Conservation (phyloP, 1,140 invertebrate genomes). For the Brachionus koreanus region DNA sequence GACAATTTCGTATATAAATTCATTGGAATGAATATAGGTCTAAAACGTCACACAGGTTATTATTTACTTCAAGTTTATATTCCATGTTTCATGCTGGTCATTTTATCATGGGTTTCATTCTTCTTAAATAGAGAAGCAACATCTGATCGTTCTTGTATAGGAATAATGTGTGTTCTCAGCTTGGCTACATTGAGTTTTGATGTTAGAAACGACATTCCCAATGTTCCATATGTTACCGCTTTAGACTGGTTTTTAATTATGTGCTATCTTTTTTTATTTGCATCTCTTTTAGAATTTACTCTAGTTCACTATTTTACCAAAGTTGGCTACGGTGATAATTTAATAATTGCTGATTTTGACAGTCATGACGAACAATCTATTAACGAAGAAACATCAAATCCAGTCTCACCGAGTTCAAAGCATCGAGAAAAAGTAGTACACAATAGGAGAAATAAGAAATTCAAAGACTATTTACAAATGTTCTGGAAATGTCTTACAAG, state of each 20-base stretch:
- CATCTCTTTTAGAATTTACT: conserved; percentile 68
- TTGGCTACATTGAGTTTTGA: conserved; percentile 63
- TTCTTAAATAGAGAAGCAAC: conserved; percentile 86
- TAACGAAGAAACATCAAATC: not conserved
- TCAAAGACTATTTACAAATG: not conserved
- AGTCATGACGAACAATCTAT: not conserved
- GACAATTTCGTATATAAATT: conserved; percentile 47
- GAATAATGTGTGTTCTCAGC: conserved; percentile 54
- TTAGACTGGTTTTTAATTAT: conserved; percentile 81
- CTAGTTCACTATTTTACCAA: conserved; percentile 85
- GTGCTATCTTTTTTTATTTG: conserved; percentile 79
- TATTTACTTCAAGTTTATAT: conserved; percentile 58
- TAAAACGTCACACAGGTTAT: conserved; percentile 56
- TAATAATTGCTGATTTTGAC: not conserved
- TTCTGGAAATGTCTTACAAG: conserved; percentile 35
- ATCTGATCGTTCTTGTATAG: conserved; percentile 64
- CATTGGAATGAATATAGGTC: conserved; percentile 45
- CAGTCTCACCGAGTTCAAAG: not conserved
- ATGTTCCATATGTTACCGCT: conserved; percentile 79
- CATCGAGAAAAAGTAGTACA: not conserved
- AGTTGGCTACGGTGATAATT: conserved; percentile 73
- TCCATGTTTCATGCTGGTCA: conserved; percentile 55
- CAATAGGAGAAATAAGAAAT: not conserved
- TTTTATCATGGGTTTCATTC: conserved; percentile 58
- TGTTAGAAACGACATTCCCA: conserved; percentile 76